Conservation (phyloP, 2,888 invertebrate species). For the Zygaena filipendulae region DNA sequence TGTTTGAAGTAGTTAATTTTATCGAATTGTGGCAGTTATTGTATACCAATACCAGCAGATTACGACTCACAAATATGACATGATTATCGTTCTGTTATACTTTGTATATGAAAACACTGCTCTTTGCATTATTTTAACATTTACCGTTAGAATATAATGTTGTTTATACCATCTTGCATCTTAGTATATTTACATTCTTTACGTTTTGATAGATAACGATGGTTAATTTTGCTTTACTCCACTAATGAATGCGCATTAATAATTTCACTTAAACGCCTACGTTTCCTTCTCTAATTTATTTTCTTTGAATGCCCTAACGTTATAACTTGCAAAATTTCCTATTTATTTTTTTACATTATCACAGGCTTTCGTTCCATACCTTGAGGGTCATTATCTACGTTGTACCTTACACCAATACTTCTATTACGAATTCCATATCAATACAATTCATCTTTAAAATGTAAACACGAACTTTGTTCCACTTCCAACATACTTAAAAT, state of each 20-base stretch:
- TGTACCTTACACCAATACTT: slow-evolving; percentile 38
- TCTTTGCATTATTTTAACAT: too few relatives aligned
- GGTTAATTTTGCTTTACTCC: slow-evolving; percentile 5
- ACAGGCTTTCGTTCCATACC: slow-evolving; percentile 58
- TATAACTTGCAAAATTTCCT: too few relatives aligned
- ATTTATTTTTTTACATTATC: slow-evolving; percentile 58
- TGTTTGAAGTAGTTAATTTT: too few relatives aligned
- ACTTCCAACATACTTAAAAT: slow-evolving; percentile 20
- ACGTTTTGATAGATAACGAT: too few relatives aligned
- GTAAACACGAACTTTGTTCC: slow-evolving; percentile 34
- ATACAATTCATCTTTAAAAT: slow-evolving; percentile 19
- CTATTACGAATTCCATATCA: slow-evolving; percentile 24
- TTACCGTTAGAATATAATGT: too few relatives aligned
- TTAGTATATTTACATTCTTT: too few relatives aligned
- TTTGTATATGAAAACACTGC: slow-evolving; percentile 53
- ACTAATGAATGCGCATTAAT: background rate
- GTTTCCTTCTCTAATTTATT: background rate
- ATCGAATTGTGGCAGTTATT: too few relatives aligned
- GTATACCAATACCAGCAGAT: too few relatives aligned
- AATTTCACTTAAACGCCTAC: background rate
- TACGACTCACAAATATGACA: too few relatives aligned
- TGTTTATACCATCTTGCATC: too few relatives aligned
- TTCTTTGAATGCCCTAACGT: too few relatives aligned
- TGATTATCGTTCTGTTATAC: too few relatives aligned
- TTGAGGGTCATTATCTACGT: slow-evolving; percentile 42